Base-by-base conservation (phyloP, 2,797 vertebrate genomes). In the Setipinna tenuifilis region DNA sequence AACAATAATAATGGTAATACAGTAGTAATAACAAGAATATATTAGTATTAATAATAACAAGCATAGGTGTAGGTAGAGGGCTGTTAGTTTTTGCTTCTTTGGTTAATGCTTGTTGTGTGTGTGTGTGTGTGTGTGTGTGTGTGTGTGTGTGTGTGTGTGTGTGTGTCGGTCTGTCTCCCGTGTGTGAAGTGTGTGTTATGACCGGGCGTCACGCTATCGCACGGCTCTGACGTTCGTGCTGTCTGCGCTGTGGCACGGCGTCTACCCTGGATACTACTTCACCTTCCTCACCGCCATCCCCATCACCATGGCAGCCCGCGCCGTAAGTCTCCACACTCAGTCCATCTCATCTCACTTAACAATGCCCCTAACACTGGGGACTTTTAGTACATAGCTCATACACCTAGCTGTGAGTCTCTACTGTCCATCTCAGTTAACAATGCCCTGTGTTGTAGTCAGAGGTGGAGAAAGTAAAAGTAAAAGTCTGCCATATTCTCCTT, bases 191-290 rank as follows among this genome's bases (percentile, higher is more conserved):
- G 96, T 99, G 83, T 99, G 98, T 90, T 99, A 99, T 58, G 97
- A 98, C 88, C 95, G 98, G 90, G 97, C 93, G 31, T 95, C 96
- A 0, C 93, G 92, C 90, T 95, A 97, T 92, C 95, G 93, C 58
- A 95, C 97, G 0, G 94, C 93, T 23, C 89, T 98, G 91, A 99
- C 98, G 0, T 99, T 99, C 86, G 46, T 98, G 90, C 94, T 99
- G 85, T 99, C 98, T 0, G 98, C 98, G n/a, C 87, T 99, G 89
- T 99, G 98, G 98, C 98, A 99, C 5, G 98, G 98, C 6, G 96
- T 99, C 91, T 99, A 99, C 91, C 98, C 98, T 14, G 98, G 98
- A 86, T 99, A 99, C 94, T 99, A 99, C 91, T 99, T 99, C 89
- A 98, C 98, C 11, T 99, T 99, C 94, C 92, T 98, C 93, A 98